Base-by-base conservation (phyloP, 2,888 invertebrate genomes). In the Acronicta psi region DNA sequence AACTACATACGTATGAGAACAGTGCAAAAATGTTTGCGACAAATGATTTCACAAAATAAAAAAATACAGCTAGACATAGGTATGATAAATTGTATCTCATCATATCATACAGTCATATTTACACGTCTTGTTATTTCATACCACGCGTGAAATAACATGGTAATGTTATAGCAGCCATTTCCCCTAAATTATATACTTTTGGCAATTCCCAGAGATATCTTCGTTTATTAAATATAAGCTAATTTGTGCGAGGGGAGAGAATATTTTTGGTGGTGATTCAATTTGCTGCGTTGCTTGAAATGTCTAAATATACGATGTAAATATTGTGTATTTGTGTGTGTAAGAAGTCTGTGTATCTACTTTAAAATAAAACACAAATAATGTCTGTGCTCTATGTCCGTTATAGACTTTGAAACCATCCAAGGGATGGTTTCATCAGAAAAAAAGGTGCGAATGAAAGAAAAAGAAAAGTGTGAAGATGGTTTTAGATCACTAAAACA, bases 181-280 rank as follows among this genome's bases (percentile, higher is more conserved):
- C 18, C 29, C 37, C 37, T 17, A 43, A 45, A 63, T 23, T 46
- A 49, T 50, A 29, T 47, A 31, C 34, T 37, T 56, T 40, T 18
- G 16, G n/a, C 43, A 57, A 55, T 68, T 59, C 11, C 36, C 10
- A 57, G 61, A 45, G 40, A 46, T 55, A 54, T 38, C 25, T 29
- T 31, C 38, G 36, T 57, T 75, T 68, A 75, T 68, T 64, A 45
- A 50, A 57, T 71, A 34, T 53, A 47, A 44, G 46, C 47, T 57
- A 55, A 61, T 59, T 67, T 57, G 3, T 17, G 7, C 9, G 0
- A 11, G 11, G 29, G 25, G 16, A 38, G 16, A 38, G 17, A 50
- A 34, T 61, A 54, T 53, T 66, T 56, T 29, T 50, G 45, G 25
- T 11, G n/a, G 14, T 29, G 43, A 71, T 75, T 53, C 46, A 56